A percentile compares a stretch with the other conserved stretches of the same genome.
Evolutionary conservation across 1,140 invertebrate genomes (phyloP).

Genomic region (Drosophila nannoptera): DNA sequence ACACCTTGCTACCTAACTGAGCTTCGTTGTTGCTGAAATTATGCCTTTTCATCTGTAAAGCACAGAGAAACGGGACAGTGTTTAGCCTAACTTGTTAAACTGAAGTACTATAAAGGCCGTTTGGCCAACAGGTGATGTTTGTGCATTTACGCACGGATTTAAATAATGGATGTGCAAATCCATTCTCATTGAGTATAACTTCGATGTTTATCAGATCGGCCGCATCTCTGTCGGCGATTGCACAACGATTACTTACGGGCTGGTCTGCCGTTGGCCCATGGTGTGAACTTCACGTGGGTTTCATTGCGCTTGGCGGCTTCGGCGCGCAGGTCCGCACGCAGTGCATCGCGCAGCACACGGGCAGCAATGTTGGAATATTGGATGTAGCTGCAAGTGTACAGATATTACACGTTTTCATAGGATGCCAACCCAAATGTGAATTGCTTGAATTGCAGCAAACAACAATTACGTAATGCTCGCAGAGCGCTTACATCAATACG

Average conservation of each 20-base stretch:
- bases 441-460: constrained; percentile 25
- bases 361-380: constrained; percentile 95
- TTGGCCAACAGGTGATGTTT: background rate
- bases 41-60: constrained; percentile 71
- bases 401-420: constrained; percentile 12
- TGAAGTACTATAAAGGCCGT: background rate
- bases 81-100: background rate
- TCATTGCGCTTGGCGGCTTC: constrained; percentile 89
- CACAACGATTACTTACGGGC: constrained; percentile 84
- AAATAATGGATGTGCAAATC: constrained; percentile 27
- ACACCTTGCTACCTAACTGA: constrained; percentile 43
- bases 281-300: constrained; percentile 87
- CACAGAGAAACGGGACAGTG: constrained; percentile 29
- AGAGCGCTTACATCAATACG: background rate
- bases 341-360: constrained; percentile 85
- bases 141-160: background rate
- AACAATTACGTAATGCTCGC: constrained; percentile 62
- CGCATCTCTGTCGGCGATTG: constrained; percentile 13
- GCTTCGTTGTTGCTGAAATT: constrained; percentile 23
- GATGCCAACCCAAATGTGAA: constrained; percentile 5
- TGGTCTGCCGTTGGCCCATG: constrained; percentile 92
- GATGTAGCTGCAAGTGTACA: constrained; percentile 87
- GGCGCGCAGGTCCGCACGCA: constrained; percentile 86
- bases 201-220: background rate
- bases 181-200: background rate